phyloP scores from a whole-genome alignment of 2,113 vertebrate genomes.

The Paradisaea rubra region DNA sequence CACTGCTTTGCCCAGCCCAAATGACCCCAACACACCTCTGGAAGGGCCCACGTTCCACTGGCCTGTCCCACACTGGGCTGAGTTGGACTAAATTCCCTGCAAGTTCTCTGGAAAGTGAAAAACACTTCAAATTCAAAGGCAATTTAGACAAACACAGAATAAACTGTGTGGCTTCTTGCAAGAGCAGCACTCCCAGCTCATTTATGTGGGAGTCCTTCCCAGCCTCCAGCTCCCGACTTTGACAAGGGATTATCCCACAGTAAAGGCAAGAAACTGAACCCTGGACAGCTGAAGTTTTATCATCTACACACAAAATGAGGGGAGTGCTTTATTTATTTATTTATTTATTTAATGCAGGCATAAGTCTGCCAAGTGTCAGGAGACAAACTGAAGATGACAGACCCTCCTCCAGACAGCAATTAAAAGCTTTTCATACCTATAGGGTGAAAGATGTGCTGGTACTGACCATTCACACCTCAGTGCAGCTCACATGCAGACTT shows the following conservation, averaged over 20 bases:
- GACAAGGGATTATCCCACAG: not conserved
- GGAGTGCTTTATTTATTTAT: not conserved
- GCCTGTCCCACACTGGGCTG: not conserved
- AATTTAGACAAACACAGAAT: not conserved
- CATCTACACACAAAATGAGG: not conserved
- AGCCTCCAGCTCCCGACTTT: not conserved
- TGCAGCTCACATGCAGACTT: not conserved
- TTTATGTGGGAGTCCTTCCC: not conserved
- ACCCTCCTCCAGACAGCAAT: not conserved
- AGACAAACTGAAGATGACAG: not conserved
- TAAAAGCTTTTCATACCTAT: not conserved
- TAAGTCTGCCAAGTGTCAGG: not conserved
- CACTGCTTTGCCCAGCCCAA: accelerated
- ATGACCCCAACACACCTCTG: accelerated
- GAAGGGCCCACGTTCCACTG: accelerated
- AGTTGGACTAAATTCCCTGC: accelerated
- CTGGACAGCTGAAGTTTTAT: not conserved
- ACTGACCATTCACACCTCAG: not conserved
- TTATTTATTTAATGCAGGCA: not conserved
- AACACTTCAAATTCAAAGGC: accelerated
- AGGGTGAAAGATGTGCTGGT: not conserved
- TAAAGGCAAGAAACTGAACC: not conserved
- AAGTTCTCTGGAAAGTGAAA: not conserved
- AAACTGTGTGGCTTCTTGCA: accelerated
- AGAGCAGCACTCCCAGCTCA: not conserved